Evolutionary conservation across 2,797 vertebrate genomes (phyloP).

Genomic region (Knipowitschia caucasica): DNA sequence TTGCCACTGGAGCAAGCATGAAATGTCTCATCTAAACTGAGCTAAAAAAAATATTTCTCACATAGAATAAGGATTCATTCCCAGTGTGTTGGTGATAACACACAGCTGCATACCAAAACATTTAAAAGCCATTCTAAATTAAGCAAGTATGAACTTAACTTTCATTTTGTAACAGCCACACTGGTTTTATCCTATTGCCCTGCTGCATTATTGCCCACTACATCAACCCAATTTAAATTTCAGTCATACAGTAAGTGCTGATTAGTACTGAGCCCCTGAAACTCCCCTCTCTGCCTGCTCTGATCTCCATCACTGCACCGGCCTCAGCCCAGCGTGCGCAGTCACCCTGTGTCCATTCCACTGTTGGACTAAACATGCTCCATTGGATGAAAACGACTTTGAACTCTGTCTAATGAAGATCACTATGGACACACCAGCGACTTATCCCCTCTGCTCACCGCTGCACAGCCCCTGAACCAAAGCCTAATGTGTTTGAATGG

Average conservation of each 20-base stretch:
- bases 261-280: slow-evolving; percentile 53
- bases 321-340: slow-evolving; percentile 23
- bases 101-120: no score
- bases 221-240: slow-evolving; percentile 56
- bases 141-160: neutral
- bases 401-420: slow-evolving; percentile 67
- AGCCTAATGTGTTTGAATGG: slow-evolving; percentile 54
- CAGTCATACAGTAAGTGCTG: slow-evolving; percentile 60
- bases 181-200: slow-evolving; percentile 35
- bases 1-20: no score
- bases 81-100: no score
- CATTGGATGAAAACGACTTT: slow-evolving; percentile 77
- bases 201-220: slow-evolving; percentile 42
- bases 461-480: slow-evolving; percentile 42
- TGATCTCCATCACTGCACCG: slow-evolving; percentile 30
- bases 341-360: slow-evolving; percentile 54
- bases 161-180: neutral
- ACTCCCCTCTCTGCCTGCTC: slow-evolving; percentile 32
- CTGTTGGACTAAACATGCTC: slow-evolving; percentile 72
- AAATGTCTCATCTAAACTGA: no score
- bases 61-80: no score
- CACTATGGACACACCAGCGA: slow-evolving; percentile 60
- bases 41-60: no score
- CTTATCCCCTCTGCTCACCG: slow-evolving; percentile 38
- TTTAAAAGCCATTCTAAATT: neutral